These are phyloP conservation scores for Ia io DNA, from an alignment of 2,113 vertebrate species.

Conservation along the genomic window DNA sequence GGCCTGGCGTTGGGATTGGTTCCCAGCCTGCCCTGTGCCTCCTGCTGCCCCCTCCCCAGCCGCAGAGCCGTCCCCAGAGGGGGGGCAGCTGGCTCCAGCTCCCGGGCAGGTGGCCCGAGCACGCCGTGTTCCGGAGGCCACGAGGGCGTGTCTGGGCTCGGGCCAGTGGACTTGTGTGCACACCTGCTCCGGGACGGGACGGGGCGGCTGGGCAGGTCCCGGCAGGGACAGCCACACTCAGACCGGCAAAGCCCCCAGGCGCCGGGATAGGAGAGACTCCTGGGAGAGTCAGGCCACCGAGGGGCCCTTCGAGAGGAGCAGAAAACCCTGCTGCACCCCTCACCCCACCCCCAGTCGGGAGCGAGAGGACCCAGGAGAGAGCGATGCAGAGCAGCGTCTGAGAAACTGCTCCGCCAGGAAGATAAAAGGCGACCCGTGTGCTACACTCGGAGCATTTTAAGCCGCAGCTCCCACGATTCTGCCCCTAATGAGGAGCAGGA, in stretches of 20 bases:
- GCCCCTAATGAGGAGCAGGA: conserved; percentile 18
- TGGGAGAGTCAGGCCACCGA: background rate
- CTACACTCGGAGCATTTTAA: background rate
- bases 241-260: background rate
- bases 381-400: fast-evolving
- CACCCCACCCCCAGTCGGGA: background rate
- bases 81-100: background rate
- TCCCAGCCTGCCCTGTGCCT: background rate
- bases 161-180: background rate
- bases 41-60: background rate
- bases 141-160: fast-evolving
- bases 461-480: background rate
- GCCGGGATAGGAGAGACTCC: background rate
- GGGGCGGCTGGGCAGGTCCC: background rate
- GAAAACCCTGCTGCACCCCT: background rate
- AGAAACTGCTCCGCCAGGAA: background rate
- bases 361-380: background rate
- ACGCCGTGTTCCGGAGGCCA: background rate
- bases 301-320: background rate
- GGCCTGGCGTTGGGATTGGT: background rate
- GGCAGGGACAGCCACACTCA: background rate
- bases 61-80: background rate
- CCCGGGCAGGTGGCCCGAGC: background rate
- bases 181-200: background rate
- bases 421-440: background rate